phyloP scores from a whole-genome alignment of 2,113 vertebrate genomes.

The Typhlomys cinereus region DNA sequence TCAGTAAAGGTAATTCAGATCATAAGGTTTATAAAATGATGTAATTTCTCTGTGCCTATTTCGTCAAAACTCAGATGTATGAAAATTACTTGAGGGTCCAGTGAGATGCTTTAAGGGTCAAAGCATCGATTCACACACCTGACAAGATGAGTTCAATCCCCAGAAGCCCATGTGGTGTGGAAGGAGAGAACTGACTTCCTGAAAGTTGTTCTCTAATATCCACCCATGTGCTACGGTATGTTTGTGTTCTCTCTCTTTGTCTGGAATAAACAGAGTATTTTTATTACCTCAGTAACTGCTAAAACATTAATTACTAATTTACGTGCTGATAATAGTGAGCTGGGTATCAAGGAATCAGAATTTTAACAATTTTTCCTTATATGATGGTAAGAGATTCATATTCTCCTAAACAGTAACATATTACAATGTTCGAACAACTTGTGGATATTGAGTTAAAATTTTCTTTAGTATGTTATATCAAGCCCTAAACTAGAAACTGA shows the following conservation, averaged over 20 bases:
- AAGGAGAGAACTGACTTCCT: no score
- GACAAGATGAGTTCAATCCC: no score
- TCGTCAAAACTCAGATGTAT: slow-evolving; percentile 25
- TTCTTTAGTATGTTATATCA: background rate
- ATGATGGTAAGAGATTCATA: background rate
- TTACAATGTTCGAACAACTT: background rate
- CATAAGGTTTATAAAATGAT: slow-evolving; percentile 29
- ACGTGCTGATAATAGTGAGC: background rate
- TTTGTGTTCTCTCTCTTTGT: no score
- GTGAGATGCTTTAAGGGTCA: no score
- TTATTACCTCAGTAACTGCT: slow-evolving; percentile 4
- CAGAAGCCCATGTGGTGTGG: no score
- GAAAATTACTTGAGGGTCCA: no score
- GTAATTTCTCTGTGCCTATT: background rate
- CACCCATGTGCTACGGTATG: no score
- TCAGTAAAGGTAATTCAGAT: slow-evolving; percentile 25
- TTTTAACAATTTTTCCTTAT: slow-evolving; percentile 28
- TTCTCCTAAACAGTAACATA: background rate
- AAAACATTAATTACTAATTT: slow-evolving; percentile 32
- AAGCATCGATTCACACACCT: no score
- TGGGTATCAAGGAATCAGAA: background rate
- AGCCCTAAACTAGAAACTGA: background rate
- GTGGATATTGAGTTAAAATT: background rate
- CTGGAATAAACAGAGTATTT: no score
- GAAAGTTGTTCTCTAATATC: no score